Percentiles rank a stretch among this genome's conserved stretches.
Conservation (phyloP, 2,797 vertebrate genomes). For the Phoxinus dragarum region DNA sequence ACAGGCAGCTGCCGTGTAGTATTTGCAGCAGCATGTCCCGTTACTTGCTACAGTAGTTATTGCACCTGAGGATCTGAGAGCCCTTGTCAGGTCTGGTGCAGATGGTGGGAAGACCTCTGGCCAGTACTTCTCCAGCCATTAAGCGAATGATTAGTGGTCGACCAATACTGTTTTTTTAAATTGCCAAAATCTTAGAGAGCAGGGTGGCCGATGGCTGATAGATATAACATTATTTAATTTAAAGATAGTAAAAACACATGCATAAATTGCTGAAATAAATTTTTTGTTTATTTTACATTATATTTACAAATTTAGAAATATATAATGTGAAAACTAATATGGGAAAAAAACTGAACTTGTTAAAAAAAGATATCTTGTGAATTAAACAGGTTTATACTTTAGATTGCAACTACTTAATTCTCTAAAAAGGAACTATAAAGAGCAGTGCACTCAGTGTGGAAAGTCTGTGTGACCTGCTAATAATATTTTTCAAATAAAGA, state of each 20-base stretch:
- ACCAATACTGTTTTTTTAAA: neutral
- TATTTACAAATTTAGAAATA: neutral
- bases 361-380: neutral
- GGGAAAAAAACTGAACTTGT: neutral
- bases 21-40: conserved; percentile 9
- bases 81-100: conserved; percentile 51
- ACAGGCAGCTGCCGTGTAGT: conserved; percentile 26
- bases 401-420: neutral
- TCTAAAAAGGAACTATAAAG: neutral
- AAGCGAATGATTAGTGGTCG: neutral
- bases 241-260: neutral
- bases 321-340: neutral
- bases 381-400: neutral
- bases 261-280: neutral
- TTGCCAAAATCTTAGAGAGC: neutral
- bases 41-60: conserved; percentile 21
- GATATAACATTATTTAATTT: neutral
- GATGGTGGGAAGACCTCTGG: conserved; percentile 41
- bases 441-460: neutral
- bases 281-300: neutral
- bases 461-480: neutral
- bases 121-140: conserved; percentile 34
- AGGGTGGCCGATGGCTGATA: neutral
- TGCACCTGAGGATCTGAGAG: conserved; percentile 40
- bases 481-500: neutral